Base-by-base conservation (phyloP, 2,797 vertebrate genomes). In the Rhodeus uyekii region DNA sequence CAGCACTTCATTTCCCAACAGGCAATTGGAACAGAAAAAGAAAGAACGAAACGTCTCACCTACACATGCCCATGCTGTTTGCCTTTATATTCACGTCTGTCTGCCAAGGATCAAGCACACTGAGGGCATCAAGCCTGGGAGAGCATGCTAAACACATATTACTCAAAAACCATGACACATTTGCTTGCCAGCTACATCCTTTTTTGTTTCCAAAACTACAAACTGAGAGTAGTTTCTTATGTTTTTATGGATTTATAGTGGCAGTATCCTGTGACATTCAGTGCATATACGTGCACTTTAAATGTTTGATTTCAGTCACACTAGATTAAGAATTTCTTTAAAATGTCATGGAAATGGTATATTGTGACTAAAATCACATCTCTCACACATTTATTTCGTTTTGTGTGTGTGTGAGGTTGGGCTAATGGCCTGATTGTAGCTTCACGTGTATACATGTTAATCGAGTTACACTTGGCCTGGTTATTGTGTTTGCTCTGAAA, bases 21-120 rank as follows among this genome's bases (percentile, higher is more conserved):
- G 82, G 88, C 83, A 89, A 86, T 91, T 87, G 90, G 76, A 83
- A 24, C 24, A 71, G 85, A 83, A 89, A 83, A 75, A 86, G 82
- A 87, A 85, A 87, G 61, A 74, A 24, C 14, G 88, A 87, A 87
- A 83, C 85, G 84, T 80, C 71, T 88, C 85, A 87, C 78, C 85
- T 83, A 84, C 85, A 85, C 22, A 24, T 64, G 75, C 86, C 65
- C 76, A 65, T 4, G 64, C 81, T 72, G 85, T 76, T 84, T 87
- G 82, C 76, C 80, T 85, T 79, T 83, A 86, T 86, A 86, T 86
- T 84, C 76, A 29, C 79, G 90, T 81, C 68, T 86, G 80, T 86
- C 82, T 86, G 76, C 83, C 83, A 90, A 84, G 53, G 76, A 83
- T 87, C 81, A 84, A 77, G 73, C 76, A 0, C 69, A 74, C 69